Evolutionary conservation across 2,888 invertebrate species (phyloP), one percentile per base, ranked within the genome.

Genomic region (Embidobia sp.): DNA sequence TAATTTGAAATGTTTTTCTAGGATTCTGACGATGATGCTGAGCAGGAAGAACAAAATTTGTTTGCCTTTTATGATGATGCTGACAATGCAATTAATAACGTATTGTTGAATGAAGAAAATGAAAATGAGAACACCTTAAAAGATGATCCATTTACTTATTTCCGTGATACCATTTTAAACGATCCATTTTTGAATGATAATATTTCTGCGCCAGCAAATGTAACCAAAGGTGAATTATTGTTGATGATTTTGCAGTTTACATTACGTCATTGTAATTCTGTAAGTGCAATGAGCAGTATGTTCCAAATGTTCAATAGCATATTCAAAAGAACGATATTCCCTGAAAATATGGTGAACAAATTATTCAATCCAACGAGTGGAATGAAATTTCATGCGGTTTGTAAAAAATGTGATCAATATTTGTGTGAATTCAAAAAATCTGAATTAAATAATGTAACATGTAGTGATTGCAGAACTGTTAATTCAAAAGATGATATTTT

Each of bases 181-280:
- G 44, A 44, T 8, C 1, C n/a, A 3, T 10, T 1, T 1, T 49
- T 49, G 31, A 49, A 49, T 19, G 19, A 49, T 1, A 35, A 51
- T 22, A 51, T 51, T 51, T 3, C 27, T 13, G 8, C 11, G 3
- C 1, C 22, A 19, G 22, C 13, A 13, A 35, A 51, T 19, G 7
- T 51, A 5, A 35, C 35, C n/a, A 51, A 51, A 51, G 51, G 35
- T 7, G 51, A 51, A 35, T 51, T 51, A 11, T 35, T 51, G 15
- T n/a, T 51, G 13, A 13, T 37, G 15, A 51, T 51, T 35, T 18
- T 51, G 1, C 7, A 35, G 26, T 51, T 13, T 35, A 35, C 35
- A 13, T 4, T 51, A 7, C 35, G 51, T 18, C 22, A 51, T 22
- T 51, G 35, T 37, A 7, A 35, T 4, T 35, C 51, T 5, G 13